A percentile compares a stretch with the other conserved stretches of the same genome.
phyloP scores from a whole-genome alignment of 2,888 invertebrate genomes.

The Prosapia bicincta region DNA sequence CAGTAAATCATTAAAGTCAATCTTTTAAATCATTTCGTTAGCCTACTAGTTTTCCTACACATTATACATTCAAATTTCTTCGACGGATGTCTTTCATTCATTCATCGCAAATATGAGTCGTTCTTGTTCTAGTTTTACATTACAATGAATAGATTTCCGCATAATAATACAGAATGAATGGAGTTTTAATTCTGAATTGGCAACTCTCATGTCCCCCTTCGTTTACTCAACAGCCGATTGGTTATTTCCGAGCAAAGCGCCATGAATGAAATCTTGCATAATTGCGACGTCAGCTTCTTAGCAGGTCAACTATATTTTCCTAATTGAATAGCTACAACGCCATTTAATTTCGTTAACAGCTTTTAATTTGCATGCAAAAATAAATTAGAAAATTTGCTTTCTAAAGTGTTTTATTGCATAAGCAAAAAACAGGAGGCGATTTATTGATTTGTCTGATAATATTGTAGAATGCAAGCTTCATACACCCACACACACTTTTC shows the following conservation, averaged over 20 bases:
- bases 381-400: too few relatives aligned
- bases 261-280: background rate
- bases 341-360: too few relatives aligned
- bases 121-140: too few relatives aligned
- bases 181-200: background rate
- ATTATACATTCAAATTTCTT: too few relatives aligned
- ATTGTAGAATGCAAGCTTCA: background rate
- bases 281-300: background rate
- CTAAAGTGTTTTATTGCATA: too few relatives aligned
- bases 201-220: background rate
- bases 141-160: background rate
- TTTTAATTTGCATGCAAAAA: too few relatives aligned
- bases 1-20: too few relatives aligned
- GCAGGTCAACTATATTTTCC: background rate
- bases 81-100: background rate
- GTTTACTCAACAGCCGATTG: background rate
- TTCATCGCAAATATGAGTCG: too few relatives aligned
- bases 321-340: too few relatives aligned
- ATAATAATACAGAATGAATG: background rate
- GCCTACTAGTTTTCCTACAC: too few relatives aligned
- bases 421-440: background rate
- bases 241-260: background rate
- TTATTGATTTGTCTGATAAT: conserved; percentile 2
- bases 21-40: too few relatives aligned
- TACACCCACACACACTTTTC: background rate